These are phyloP conservation scores for Manduca sexta DNA, from an alignment of 1,140 invertebrate genomes.

Conservation along the genomic window DNA sequence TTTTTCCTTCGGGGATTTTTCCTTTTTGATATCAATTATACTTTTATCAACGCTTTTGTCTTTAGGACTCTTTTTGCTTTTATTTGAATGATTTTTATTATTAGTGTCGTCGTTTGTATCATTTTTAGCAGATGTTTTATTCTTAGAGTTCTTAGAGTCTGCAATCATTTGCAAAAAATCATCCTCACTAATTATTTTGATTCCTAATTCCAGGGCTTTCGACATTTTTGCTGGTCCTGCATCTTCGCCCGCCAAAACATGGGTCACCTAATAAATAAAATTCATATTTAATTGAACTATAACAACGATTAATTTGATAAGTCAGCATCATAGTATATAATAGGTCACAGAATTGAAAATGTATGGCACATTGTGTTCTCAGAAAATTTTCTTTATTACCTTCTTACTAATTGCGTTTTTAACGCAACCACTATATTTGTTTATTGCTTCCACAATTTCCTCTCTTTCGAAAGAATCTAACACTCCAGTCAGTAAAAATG, in stretches of 20 bases:
- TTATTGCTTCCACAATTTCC: constrained; percentile 83
- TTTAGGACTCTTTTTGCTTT: constrained; percentile 18
- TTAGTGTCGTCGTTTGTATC: constrained; percentile 14
- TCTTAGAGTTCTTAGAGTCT: constrained; percentile 12
- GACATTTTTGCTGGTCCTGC: constrained; percentile 87
- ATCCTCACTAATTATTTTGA: constrained; percentile 86
- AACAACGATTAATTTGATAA: no score
- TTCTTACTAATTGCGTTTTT: constrained; percentile 83
- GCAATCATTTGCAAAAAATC: constrained; percentile 87
- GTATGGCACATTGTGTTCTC: no score
- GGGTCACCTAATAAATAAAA: constrained; percentile 80
- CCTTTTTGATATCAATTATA: not conserved
- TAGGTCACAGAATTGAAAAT: no score
- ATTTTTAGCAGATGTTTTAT: constrained; percentile 5
- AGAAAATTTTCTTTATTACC: no score
- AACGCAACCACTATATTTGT: constrained; percentile 86
- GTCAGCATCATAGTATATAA: no score
- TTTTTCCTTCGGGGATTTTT: not conserved
- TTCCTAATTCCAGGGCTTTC: constrained; percentile 82
- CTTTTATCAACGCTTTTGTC: constrained; percentile 1
- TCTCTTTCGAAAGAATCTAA: constrained; percentile 91
- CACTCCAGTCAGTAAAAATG: constrained; percentile 91
- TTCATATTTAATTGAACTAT: no score
- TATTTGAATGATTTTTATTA: constrained; percentile 7
- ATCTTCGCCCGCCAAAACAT: constrained; percentile 88